Conservation (phyloP, 2,797 vertebrate species). For the Chlorospingus flavigularis region DNA sequence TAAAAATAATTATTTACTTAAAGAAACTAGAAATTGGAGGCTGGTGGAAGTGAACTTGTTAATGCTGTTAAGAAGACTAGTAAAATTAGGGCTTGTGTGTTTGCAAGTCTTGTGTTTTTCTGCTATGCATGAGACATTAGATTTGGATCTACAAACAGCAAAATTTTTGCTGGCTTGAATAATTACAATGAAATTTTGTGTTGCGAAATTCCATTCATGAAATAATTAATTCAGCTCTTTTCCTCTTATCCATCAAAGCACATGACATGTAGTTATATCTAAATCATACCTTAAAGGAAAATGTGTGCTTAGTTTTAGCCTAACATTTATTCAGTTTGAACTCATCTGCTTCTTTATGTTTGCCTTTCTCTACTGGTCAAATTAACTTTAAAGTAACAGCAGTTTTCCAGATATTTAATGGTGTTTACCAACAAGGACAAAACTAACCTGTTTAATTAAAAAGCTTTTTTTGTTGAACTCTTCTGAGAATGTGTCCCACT, state of each 20-base stretch:
- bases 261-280: neutral
- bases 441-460: neutral
- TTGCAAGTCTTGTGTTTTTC: neutral
- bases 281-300: slow-evolving; percentile 20
- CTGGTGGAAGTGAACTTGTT: neutral
- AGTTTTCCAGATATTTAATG: neutral
- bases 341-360: neutral
- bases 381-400: neutral
- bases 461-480: neutral
- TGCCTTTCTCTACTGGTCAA: neutral
- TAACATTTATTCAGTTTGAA: neutral
- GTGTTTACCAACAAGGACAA: neutral
- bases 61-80: neutral
- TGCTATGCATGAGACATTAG: neutral
- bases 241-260: neutral
- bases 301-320: neutral
- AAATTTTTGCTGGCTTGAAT: neutral
- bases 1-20: neutral
- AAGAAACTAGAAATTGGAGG: neutral
- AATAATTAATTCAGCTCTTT: slow-evolving; percentile 3
- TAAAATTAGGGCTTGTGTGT: neutral
- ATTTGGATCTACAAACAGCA: neutral
- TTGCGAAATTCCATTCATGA: neutral
- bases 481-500: neutral
- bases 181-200: neutral